A percentile compares a stretch with the other conserved stretches of the same genome.
phyloP scores from a whole-genome alignment of 1,140 invertebrate species.

The Drosophila pseudoananassae region DNA sequence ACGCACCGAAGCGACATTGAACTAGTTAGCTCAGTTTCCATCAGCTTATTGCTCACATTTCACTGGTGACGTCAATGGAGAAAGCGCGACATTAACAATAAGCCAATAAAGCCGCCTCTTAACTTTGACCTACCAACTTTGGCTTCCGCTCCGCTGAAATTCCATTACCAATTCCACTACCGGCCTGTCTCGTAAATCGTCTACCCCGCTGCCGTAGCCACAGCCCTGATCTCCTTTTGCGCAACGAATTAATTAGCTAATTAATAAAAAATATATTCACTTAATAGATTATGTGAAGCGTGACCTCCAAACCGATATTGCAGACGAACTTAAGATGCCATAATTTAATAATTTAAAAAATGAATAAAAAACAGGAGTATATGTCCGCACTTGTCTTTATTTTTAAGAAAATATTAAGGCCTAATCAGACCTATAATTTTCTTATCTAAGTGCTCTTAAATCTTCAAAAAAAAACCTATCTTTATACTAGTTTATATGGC shows the following conservation, averaged over 20 bases:
- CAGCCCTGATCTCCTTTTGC: conserved; percentile 37
- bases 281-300: conserved; percentile 20
- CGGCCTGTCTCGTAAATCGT: conserved; percentile 35
- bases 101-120: conserved; percentile 18
- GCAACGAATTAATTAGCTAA: conserved; percentile 42
- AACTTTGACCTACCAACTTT: conserved; percentile 39
- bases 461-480: background rate
- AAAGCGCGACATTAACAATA: conserved; percentile 1
- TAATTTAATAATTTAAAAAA: background rate
- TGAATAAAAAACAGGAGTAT: too few relatives aligned
- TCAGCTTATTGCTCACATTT: conserved; percentile 15
- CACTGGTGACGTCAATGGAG: conserved; percentile 46
- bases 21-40: conserved; percentile 56
- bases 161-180: conserved; percentile 2
- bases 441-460: background rate
- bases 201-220: background rate
- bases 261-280: conserved; percentile 22
- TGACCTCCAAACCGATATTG: conserved; percentile 28
- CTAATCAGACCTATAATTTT: background rate
- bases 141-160: conserved; percentile 37
- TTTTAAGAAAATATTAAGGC: too few relatives aligned
- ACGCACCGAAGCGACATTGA: conserved; percentile 54
- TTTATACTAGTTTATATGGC: background rate
- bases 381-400: too few relatives aligned
- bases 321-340: background rate